Evolutionary conservation across 2,888 invertebrate species (phyloP), one percentile per base, ranked within the genome.

Genomic region (Deilephila porcellus): DNA sequence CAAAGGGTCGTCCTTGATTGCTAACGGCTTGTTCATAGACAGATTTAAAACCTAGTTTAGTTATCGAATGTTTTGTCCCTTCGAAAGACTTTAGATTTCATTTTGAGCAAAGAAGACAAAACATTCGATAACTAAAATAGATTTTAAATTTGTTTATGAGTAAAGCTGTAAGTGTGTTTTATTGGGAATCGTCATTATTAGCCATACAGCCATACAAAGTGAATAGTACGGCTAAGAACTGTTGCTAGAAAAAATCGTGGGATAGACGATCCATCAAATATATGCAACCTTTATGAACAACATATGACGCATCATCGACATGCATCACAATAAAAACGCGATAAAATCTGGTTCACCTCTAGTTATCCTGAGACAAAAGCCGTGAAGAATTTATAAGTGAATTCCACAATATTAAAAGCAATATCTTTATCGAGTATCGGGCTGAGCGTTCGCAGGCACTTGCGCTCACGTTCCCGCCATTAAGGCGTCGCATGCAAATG

Each of bases 401-500:
- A 52, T 60, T 11, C 29, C 34, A 14, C 45, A 60, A n/a, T 52
- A 71, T 45, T 60, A 60, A 71, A 52, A n/a, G 29, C 71, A 72
- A 72, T 63, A 72, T 63, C 72, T 45, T 63, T 71, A 71, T 71
- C 63, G 52, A 56, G 62, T 63, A 63, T 63, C 63, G 34, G 45
- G 34, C 17, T 67, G 67, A 59, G 70, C 74, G 72, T 74, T 74
- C 32, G 53, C 74, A 64, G n/a, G 70, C 52, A 70, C 71, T 74
- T 59, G 20, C 52, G 52, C 34, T 74, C 70, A 72, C 74, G 62
- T 74, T 71, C 77, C 75, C 76, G 75, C 74, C 76, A 77, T 77
- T 77, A 77, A 72, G 74, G 77, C 70, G 72, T 70, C 73, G 74
- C 79, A 80, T 80, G 90, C 90, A 91, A 92, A 91, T 90, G 90